These are phyloP conservation scores for Helicoverpa assulta DNA, from an alignment of 2,888 invertebrate species.

Conservation along the genomic window DNA sequence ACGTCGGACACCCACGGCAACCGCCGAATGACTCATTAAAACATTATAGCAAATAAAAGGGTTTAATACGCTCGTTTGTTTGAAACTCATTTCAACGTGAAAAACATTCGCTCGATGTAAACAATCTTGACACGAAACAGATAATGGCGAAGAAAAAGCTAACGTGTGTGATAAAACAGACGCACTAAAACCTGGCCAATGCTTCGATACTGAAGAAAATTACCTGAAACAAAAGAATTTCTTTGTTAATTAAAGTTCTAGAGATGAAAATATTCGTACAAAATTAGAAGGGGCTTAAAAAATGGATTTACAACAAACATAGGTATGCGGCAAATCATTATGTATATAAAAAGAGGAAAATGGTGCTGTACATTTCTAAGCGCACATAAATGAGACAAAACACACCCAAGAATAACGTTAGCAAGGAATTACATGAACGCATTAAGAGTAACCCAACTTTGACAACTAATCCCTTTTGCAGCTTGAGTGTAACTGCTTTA, in stretches of 20 bases:
- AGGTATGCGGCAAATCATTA: slow-evolving; percentile 14
- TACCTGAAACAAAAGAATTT: slow-evolving; percentile 50
- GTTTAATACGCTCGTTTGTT: slow-evolving; percentile 20
- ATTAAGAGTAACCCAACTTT: slow-evolving; percentile 24
- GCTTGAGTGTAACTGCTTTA: slow-evolving; percentile 45
- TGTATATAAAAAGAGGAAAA: slow-evolving; percentile 11
- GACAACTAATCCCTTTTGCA: slow-evolving; percentile 30
- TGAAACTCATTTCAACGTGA: slow-evolving; percentile 12
- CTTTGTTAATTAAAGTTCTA: slow-evolving; percentile 18
- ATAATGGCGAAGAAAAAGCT: slow-evolving; percentile 2
- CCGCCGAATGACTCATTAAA: slow-evolving; percentile 50
- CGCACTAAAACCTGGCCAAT: background rate
- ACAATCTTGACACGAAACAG: slow-evolving; percentile 8
- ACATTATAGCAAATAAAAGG: slow-evolving; percentile 41
- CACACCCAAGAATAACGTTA: slow-evolving; percentile 12
- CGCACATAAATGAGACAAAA: slow-evolving; percentile 12
- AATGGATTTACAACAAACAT: background rate
- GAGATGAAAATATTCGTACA: slow-evolving; percentile 4
- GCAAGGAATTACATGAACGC: slow-evolving; percentile 33
- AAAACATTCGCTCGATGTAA: slow-evolving; percentile 14
- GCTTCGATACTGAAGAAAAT: slow-evolving; percentile 15
- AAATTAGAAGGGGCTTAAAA: slow-evolving; percentile 5
- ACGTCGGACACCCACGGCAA: slow-evolving; percentile 31
- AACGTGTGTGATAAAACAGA: slow-evolving; percentile 4
- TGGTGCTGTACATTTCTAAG: slow-evolving; percentile 7